These are phyloP conservation scores for Zaprionus lachaisei DNA, from an alignment of 1,140 invertebrate species.

Conservation along the genomic window DNA sequence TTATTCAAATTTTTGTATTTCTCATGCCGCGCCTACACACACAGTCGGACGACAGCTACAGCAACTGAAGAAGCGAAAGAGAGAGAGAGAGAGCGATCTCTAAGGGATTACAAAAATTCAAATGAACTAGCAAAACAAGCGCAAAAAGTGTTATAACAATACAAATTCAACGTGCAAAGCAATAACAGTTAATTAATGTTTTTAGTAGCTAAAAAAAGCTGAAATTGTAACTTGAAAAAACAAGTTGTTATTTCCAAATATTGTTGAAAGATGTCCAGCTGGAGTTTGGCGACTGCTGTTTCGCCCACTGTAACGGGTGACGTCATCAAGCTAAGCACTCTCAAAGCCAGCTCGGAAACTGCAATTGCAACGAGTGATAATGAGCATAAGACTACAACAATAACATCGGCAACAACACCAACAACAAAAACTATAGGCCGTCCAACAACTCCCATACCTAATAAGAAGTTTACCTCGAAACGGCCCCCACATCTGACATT, in stretches of 20 bases:
- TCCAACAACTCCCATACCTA: slow-evolving; percentile 66
- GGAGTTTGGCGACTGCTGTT: slow-evolving; percentile 70
- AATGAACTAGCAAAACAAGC: slow-evolving; percentile 2
- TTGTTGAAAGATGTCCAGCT: slow-evolving; percentile 62
- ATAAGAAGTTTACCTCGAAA: slow-evolving; percentile 57
- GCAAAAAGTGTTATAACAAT: slow-evolving; percentile 7
- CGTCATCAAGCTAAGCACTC: slow-evolving; percentile 54
- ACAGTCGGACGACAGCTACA: neutral
- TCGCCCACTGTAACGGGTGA: slow-evolving; percentile 66
- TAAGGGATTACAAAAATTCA: slow-evolving; percentile 26
- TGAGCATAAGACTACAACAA: slow-evolving; percentile 5
- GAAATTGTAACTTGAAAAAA: slow-evolving; percentile 1
- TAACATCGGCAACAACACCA: slow-evolving; percentile 16
- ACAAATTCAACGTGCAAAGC: slow-evolving; percentile 14
- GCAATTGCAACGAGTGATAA: slow-evolving; percentile 33
- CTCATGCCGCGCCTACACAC: slow-evolving; percentile 23
- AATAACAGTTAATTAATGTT: slow-evolving; percentile 26
- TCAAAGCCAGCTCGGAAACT: slow-evolving; percentile 60
- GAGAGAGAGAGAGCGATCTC: neutral
- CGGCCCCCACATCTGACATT: slow-evolving; percentile 62
- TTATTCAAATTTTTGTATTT: slow-evolving; percentile 34
- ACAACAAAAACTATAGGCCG: slow-evolving; percentile 33
- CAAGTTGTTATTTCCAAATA: slow-evolving; percentile 13
- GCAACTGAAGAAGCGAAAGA: slow-evolving; percentile 4
- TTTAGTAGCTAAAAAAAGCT: slow-evolving; percentile 7